These are phyloP conservation scores for Aythya baeri DNA, from an alignment of 2,113 vertebrate genomes.

Conservation along the genomic window DNA sequence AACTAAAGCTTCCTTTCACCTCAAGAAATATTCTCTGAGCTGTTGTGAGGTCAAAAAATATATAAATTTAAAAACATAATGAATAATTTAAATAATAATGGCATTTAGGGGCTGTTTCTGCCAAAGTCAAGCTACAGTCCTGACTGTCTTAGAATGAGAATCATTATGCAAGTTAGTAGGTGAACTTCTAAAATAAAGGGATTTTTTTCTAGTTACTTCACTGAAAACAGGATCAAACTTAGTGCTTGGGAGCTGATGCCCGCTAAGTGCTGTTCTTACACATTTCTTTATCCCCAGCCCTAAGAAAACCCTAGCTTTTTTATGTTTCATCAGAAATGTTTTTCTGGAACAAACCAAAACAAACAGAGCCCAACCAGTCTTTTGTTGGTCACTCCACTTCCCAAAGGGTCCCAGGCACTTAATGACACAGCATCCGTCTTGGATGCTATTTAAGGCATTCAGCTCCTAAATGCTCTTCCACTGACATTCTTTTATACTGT, in stretches of 20 bases:
- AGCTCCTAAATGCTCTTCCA: neutral
- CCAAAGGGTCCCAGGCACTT: constrained; percentile 4
- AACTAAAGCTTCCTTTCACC: neutral
- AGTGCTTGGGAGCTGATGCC: neutral
- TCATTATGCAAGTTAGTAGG: neutral
- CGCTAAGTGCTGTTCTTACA: neutral
- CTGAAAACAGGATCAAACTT: neutral
- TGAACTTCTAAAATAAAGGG: neutral
- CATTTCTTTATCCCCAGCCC: neutral
- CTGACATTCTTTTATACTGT: constrained; percentile 23
- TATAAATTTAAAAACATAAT: neutral
- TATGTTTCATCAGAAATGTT: constrained; percentile 38
- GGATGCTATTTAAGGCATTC: constrained; percentile 31
- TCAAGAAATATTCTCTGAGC: neutral
- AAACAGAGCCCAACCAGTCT: constrained; percentile 18
- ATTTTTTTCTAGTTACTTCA: neutral
- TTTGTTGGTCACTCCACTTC: constrained; percentile 9
- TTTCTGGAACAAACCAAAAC: constrained; percentile 56
- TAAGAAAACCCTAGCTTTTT: neutral
- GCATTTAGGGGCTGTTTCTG: neutral
- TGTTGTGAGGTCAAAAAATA: neutral
- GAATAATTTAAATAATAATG: neutral
- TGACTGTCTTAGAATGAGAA: neutral
- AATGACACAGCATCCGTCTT: constrained; percentile 30
- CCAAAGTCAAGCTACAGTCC: neutral